Conservation (phyloP, 2,888 invertebrate genomes). For the Molorchus minor region DNA sequence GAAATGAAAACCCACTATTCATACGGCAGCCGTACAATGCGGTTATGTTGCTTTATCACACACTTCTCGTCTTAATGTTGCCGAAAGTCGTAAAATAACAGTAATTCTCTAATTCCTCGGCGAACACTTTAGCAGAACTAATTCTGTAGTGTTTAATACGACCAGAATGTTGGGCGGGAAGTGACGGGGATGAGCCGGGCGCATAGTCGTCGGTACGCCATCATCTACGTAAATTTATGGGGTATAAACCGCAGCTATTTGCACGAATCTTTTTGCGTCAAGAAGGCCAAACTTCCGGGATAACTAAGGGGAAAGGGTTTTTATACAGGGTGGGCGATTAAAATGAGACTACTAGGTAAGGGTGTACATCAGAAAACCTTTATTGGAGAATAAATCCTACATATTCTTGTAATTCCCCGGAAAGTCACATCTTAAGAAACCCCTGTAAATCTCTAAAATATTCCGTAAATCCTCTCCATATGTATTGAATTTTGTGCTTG, state of each 20-base stretch:
- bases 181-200: neutral
- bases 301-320: no score
- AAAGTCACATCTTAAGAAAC: no score
- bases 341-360: no score
- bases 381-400: no score
- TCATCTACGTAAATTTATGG: constrained; percentile 1
- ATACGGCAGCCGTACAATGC: neutral
- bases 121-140: constrained; percentile 4
- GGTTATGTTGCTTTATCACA: constrained; percentile 4
- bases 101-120: constrained; percentile 9
- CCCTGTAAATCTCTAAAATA: no score
- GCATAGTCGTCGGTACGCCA: neutral
- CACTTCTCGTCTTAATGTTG: neutral
- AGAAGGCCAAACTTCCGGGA: no score
- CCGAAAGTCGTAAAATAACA: constrained; percentile 5
- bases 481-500: no score
- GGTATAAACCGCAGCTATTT: neutral
- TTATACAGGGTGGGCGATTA: no score
- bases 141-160: constrained; percentile 1
- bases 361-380: no score
- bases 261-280: no score
- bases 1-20: neutral
- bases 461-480: no score
- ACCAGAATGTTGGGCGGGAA: neutral
- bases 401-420: no score